Conservation (phyloP, 2,888 invertebrate species). For the Ichneumon xanthorius region DNA sequence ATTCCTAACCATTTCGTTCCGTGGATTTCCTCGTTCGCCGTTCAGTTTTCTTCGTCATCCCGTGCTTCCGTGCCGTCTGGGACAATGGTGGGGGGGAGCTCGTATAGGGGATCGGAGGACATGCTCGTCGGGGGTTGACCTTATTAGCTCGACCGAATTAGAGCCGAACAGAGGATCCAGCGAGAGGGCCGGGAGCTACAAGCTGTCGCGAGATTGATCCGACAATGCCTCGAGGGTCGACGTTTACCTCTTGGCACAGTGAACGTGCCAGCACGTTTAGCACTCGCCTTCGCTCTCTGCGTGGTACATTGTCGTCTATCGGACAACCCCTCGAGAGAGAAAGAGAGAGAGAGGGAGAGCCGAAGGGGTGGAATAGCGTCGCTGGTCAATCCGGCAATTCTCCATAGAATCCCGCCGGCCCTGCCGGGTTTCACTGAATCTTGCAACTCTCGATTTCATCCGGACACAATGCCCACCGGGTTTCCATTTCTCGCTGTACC, state of each 20-base stretch:
- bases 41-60: neutral
- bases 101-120: neutral
- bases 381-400: slow-evolving; percentile 30
- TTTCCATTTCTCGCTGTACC: slow-evolving; percentile 8
- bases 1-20: slow-evolving; percentile 21
- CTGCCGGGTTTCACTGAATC: slow-evolving; percentile 39
- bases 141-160: slow-evolving; percentile 53
- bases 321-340: slow-evolving; percentile 35
- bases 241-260: slow-evolving; percentile 50
- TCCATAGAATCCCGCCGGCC: slow-evolving; percentile 38
- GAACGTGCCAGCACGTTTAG: slow-evolving; percentile 59
- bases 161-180: slow-evolving; percentile 7
- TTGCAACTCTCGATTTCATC: slow-evolving; percentile 53
- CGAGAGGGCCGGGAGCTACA: slow-evolving; percentile 4
- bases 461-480: slow-evolving; percentile 30
- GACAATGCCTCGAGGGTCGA: slow-evolving; percentile 48
- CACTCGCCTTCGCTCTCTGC: slow-evolving; percentile 39
- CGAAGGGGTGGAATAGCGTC: neutral
- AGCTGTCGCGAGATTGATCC: slow-evolving; percentile 67
- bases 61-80: too few species aligned
- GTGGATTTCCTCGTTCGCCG: neutral
- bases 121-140: neutral
- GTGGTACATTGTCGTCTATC: slow-evolving; percentile 30
- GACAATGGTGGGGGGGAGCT: neutral
- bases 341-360: slow-evolving; percentile 15